Conservation (phyloP, 2,888 invertebrate species). For the Galerucella nymphaeae region DNA sequence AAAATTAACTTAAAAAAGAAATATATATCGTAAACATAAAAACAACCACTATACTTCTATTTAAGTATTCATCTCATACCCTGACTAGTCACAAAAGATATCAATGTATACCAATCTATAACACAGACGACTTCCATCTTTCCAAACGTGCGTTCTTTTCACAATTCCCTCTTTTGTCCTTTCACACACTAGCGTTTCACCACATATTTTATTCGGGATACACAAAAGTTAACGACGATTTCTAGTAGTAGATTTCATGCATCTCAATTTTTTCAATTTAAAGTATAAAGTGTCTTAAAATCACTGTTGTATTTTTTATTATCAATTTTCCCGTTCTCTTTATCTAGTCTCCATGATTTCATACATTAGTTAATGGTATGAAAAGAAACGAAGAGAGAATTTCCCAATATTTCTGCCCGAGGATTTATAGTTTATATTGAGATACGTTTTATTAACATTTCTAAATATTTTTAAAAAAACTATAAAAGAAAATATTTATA, state of each 20-base stretch:
- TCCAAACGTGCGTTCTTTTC: constrained; percentile 55
- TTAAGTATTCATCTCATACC: constrained; percentile 36
- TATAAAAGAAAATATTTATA: background rate
- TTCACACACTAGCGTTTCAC: constrained; percentile 51
- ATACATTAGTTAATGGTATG: too few species aligned
- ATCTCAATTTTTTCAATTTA: too few species aligned
- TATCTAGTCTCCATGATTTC: too few species aligned
- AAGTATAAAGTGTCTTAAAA: too few species aligned
- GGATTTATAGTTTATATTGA: too few species aligned
- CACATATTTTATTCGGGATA: constrained; percentile 2
- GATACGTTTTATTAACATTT: too few species aligned
- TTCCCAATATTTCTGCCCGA: too few species aligned
- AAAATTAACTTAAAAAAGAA: background rate
- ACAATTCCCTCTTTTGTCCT: constrained; percentile 50
- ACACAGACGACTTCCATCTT: constrained; percentile 45
- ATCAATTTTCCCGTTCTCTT: too few species aligned
- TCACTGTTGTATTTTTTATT: too few species aligned
- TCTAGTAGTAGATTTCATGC: background rate
- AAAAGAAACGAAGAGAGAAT: too few species aligned
- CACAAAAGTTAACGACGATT: background rate
- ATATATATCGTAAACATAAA: background rate
- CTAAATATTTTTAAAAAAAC: background rate
- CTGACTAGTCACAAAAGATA: constrained; percentile 34
- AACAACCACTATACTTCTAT: constrained; percentile 7
- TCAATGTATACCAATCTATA: constrained; percentile 53